Evolutionary conservation across 2,113 vertebrate genomes (phyloP).

Genomic region (Hydrolagus affinis): DNA sequence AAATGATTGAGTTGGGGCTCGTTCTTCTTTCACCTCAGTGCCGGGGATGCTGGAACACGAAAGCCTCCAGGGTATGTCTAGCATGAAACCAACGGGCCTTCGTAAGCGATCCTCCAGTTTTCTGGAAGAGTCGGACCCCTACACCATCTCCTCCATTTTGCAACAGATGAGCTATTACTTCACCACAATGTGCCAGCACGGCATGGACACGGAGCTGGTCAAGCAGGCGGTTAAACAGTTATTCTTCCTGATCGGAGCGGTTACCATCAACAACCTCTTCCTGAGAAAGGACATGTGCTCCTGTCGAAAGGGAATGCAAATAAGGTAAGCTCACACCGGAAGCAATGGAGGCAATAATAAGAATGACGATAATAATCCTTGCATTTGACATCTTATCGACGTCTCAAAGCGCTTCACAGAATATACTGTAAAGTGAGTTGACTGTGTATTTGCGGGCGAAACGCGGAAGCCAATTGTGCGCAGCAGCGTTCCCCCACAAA

Average conservation of each 20-base stretch:
- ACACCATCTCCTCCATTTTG: constrained; percentile 79
- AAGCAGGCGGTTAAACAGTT: constrained; percentile 77
- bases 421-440: too few species aligned
- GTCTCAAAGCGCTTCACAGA: too few species aligned
- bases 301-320: constrained; percentile 97
- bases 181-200: constrained; percentile 76
- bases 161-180: constrained; percentile 82
- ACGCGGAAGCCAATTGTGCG: too few species aligned
- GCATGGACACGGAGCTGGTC: constrained; percentile 73
- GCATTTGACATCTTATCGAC: too few species aligned
- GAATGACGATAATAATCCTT: too few species aligned
- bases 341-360: accelerated
- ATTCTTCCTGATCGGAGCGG: constrained; percentile 75
- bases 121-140: constrained; percentile 65
- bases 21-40: constrained; percentile 51
- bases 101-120: constrained; percentile 84
- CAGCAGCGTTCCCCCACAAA: too few species aligned
- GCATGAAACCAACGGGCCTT: constrained; percentile 86
- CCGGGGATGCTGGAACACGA: constrained; percentile 90
- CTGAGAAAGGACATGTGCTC: constrained; percentile 98
- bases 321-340: constrained; percentile 66
- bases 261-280: constrained; percentile 83
- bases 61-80: constrained; percentile 89
- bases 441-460: too few species aligned
- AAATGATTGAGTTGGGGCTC: not conserved